Conservation (phyloP, 2,888 invertebrate genomes). For the Cephus runcator region DNA sequence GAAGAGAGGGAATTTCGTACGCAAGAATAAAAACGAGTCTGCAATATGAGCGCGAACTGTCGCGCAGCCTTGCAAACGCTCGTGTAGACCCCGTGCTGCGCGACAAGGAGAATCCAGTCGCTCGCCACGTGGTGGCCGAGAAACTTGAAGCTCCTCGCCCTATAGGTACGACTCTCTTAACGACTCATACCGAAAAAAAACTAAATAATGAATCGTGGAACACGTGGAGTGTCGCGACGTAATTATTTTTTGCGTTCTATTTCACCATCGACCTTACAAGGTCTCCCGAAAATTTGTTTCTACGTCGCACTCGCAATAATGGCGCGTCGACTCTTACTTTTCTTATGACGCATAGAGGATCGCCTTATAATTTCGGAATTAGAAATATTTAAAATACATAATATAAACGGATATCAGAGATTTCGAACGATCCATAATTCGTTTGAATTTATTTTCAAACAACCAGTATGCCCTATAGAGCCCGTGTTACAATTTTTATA, state of each 20-base stretch:
- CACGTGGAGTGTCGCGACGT: background rate
- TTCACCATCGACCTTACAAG: background rate
- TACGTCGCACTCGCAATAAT: background rate
- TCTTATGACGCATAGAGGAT: background rate
- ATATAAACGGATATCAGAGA: background rate
- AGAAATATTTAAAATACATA: background rate
- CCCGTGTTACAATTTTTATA: too few species aligned
- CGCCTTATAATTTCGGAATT: too few species aligned
- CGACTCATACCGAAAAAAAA: background rate
- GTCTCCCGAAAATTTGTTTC: background rate
- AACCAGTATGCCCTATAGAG: too few species aligned
- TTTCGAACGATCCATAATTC: background rate
- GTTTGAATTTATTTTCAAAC: too few species aligned
- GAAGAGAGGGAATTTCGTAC: background rate
- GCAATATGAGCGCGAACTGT: slow-evolving; percentile 13
- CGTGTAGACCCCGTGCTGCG: slow-evolving; percentile 35
- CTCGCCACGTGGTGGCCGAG: slow-evolving; percentile 35
- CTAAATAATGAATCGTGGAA: background rate
- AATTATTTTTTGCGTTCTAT: background rate
- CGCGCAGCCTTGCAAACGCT: slow-evolving; percentile 26
- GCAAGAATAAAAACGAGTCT: background rate
- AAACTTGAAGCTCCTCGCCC: background rate
- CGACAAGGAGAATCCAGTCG: slow-evolving; percentile 30
- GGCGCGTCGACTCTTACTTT: background rate
- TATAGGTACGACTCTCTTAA: background rate